Evolutionary conservation across 2,113 vertebrate species (phyloP).

Genomic region (Sylvietta virens): DNA sequence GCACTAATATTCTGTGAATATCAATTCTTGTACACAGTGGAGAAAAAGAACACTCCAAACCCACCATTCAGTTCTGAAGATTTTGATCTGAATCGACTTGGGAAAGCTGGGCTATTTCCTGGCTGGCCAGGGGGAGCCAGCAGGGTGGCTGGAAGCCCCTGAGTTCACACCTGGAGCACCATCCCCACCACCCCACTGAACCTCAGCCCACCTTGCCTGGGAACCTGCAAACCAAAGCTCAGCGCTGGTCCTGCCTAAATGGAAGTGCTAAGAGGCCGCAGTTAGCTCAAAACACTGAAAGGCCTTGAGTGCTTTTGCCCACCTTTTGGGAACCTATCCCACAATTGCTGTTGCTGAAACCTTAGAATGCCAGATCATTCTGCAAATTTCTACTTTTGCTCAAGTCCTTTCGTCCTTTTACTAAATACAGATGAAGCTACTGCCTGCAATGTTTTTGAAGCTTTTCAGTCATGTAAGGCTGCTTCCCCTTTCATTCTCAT

Average conservation of each 20-base stretch:
- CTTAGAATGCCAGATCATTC: neutral
- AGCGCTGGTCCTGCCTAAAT: neutral
- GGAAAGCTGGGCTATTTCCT: neutral
- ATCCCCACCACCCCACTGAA: neutral
- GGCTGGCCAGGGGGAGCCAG: neutral
- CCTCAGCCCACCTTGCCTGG: neutral
- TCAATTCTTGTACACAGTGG: neutral
- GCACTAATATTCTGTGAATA: neutral
- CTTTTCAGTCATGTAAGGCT: neutral
- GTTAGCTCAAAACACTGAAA: neutral
- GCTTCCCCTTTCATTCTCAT: neutral
- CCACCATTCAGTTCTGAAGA: neutral
- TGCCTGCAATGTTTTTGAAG: neutral
- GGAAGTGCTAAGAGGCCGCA: neutral
- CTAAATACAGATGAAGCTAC: neutral
- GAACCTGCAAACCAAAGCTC: neutral
- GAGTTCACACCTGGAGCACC: neutral
- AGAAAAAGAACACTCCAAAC: neutral
- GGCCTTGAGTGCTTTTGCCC: neutral
- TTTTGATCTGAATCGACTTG: neutral
- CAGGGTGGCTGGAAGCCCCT: neutral
- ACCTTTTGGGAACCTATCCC: neutral
- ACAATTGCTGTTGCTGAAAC: neutral
- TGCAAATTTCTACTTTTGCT: neutral
- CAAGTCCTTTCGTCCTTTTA: neutral